These are phyloP conservation scores for Isurus oxyrinchus DNA, from an alignment of 2,113 vertebrate species.

Conservation along the genomic window DNA sequence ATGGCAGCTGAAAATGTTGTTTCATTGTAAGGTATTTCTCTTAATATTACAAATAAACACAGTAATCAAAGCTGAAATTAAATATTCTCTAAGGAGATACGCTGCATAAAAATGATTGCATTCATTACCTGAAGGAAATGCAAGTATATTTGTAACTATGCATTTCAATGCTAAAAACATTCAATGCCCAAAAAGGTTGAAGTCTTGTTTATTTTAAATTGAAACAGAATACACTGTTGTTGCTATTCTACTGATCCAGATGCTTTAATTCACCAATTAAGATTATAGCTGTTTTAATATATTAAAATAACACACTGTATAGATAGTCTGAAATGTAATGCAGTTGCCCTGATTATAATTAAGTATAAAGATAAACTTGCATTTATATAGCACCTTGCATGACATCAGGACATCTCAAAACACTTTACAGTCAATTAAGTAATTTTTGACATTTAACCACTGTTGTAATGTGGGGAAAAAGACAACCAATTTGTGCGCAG, in stretches of 20 bases:
- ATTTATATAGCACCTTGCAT: no score
- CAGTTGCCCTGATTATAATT: not conserved
- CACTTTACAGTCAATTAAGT: no score
- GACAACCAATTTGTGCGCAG: no score
- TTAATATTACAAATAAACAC: not conserved
- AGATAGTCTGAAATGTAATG: not conserved
- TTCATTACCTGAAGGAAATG: not conserved
- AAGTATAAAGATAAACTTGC: not conserved
- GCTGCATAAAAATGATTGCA: not conserved
- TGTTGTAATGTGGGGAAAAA: no score
- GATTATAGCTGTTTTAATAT: not conserved
- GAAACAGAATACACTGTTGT: not conserved
- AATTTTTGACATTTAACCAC: no score
- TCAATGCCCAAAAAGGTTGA: not conserved
- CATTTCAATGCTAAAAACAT: not conserved
- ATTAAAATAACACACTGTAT: not conserved
- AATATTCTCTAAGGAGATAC: not conserved
- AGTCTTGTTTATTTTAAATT: not conserved
- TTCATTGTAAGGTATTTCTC: no score
- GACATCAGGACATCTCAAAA: no score
- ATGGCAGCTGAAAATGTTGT: not conserved
- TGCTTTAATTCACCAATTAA: not conserved
- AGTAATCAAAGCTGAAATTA: not conserved
- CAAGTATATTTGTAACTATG: not conserved
- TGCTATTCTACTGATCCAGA: not conserved